Conservation (phyloP, 35 echinoderm and acorn worm species). For the Eucidaris tribuloides region DNA sequence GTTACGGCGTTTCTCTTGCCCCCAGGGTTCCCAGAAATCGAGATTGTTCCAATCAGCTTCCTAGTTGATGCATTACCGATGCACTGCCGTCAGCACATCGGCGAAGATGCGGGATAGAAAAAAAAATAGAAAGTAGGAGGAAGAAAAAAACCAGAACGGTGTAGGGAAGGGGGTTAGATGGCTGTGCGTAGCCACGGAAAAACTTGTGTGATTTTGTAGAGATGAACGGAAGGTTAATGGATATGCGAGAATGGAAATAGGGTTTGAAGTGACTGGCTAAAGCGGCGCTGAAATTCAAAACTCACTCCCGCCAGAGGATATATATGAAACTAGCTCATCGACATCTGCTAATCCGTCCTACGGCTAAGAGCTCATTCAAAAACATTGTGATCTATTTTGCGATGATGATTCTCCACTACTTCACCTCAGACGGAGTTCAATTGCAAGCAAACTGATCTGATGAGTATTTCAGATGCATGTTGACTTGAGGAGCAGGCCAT, state of each 20-base stretch:
- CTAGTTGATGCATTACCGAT: too few species aligned
- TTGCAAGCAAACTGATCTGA: constrained; percentile 14
- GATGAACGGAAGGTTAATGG: too few species aligned
- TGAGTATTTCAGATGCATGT: constrained; percentile 18
- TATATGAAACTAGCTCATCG: constrained; percentile 22
- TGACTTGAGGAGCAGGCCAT: too few species aligned
- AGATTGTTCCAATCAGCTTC: background rate
- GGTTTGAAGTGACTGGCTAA: constrained; percentile 10
- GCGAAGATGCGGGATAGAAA: too few species aligned
- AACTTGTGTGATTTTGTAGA: too few species aligned
- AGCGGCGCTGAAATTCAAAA: constrained; percentile 16
- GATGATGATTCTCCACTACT: background rate
- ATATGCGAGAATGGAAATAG: too few species aligned
- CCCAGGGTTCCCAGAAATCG: background rate
- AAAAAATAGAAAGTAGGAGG: too few species aligned
- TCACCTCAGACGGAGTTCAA: constrained; percentile 22
- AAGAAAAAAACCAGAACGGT: too few species aligned
- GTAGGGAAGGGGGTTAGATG: too few species aligned
- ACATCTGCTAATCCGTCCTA: constrained; percentile 33
- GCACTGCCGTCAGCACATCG: too few species aligned
- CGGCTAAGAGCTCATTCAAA: constrained; percentile 19
- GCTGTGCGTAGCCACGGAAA: too few species aligned
- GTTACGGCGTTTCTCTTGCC: background rate
- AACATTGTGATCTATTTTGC: constrained; percentile 32
- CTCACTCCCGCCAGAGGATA: background rate